Conservation (phyloP, 2,113 vertebrate genomes). For the Ageneiosus marmoratus region DNA sequence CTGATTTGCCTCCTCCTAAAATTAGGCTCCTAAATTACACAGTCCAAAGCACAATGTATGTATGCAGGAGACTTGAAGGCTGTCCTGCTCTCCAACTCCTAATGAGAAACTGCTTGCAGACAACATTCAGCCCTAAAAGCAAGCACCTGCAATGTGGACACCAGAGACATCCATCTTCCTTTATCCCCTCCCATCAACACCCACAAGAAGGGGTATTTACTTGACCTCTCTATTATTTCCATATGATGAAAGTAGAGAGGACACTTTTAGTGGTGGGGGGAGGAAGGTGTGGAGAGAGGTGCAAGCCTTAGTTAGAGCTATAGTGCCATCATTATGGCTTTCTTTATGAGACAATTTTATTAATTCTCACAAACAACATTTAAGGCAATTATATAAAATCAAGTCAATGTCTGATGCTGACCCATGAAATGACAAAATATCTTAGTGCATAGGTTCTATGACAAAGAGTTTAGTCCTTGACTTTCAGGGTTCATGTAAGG, state of each 20-base stretch:
- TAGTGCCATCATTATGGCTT: neutral
- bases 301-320: neutral
- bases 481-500: neutral
- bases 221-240: slow-evolving; percentile 62
- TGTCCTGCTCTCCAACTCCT: slow-evolving; percentile 64
- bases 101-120: slow-evolving; percentile 73
- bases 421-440: neutral
- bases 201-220: slow-evolving; percentile 64
- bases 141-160: slow-evolving; percentile 76
- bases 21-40: slow-evolving; percentile 76
- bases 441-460: neutral
- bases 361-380: neutral
- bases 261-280: slow-evolving; percentile 44
- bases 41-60: slow-evolving; percentile 68
- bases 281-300: slow-evolving; percentile 39
- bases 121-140: slow-evolving; percentile 64
- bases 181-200: slow-evolving; percentile 65
- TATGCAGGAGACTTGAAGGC: slow-evolving; percentile 67
- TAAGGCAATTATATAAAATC: neutral
- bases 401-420: no score
- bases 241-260: slow-evolving; percentile 63
- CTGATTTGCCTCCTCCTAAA: slow-evolving; percentile 70
- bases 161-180: slow-evolving; percentile 70
- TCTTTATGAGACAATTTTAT: slow-evolving; percentile 4
- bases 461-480: neutral